These are phyloP conservation scores for Todus mexicanus DNA, from an alignment of 2,797 vertebrate genomes.

Conservation along the genomic window DNA sequence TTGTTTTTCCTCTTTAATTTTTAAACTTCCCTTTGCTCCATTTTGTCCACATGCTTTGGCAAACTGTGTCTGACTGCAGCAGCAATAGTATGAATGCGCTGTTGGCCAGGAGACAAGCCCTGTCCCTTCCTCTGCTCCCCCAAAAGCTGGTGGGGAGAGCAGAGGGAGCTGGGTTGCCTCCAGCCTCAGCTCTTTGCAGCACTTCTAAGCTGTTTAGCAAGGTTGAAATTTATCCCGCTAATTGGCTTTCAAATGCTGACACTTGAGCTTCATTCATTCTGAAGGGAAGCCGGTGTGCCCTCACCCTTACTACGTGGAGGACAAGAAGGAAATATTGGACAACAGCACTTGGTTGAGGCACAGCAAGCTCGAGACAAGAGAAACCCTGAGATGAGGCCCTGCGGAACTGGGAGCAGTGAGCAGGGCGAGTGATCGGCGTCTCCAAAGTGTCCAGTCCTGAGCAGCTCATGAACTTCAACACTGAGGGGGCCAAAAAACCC, in stretches of 20 bases:
- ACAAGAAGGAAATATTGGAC: not conserved
- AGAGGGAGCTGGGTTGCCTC: not conserved
- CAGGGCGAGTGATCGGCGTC: not conserved
- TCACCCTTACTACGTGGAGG: not conserved
- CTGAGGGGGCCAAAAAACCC: not conserved
- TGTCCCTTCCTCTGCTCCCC: not conserved
- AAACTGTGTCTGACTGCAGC: not conserved
- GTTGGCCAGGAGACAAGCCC: not conserved
- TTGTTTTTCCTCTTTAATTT: not conserved
- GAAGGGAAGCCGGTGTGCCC: not conserved
- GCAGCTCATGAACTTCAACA: not conserved
- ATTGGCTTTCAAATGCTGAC: not conserved
- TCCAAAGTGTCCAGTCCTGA: not conserved
- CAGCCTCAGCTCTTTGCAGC: not conserved
- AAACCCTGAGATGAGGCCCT: constrained; percentile 52
- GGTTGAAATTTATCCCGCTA: not conserved
- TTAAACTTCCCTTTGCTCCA: not conserved
- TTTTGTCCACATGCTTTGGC: constrained; percentile 4
- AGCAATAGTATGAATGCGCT: not conserved
- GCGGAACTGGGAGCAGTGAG: not conserved
- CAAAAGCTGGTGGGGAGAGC: not conserved
- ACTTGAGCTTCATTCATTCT: not conserved
- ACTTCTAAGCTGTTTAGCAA: not conserved
- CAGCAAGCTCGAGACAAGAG: not conserved
- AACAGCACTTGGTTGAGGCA: not conserved